A percentile compares a stretch with the other conserved stretches of the same genome.
Evolutionary conservation across 2,113 vertebrate species (phyloP).

Genomic region (Herpailurus yagouaroundi): DNA sequence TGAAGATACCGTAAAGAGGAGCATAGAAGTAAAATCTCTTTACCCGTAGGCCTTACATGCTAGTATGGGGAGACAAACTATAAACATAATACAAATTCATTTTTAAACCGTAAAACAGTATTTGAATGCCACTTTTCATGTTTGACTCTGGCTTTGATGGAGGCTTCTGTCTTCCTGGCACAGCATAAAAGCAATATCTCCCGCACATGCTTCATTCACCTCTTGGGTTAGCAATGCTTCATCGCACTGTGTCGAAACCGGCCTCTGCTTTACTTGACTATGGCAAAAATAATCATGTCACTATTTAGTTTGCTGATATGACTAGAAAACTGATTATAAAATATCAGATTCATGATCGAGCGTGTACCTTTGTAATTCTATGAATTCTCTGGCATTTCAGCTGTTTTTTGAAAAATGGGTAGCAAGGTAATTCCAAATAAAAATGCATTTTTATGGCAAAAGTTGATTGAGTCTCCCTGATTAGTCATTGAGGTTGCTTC

Average conservation of each 20-base stretch:
- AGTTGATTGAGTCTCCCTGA: neutral
- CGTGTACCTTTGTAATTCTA: neutral
- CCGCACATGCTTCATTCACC: neutral
- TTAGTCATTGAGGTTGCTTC: constrained; percentile 15
- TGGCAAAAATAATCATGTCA: neutral
- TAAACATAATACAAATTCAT: neutral
- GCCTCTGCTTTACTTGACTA: neutral
- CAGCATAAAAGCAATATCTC: neutral
- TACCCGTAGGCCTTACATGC: neutral
- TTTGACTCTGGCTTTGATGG: neutral
- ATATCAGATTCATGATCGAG: neutral
- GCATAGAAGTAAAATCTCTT: neutral
- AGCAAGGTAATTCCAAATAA: constrained; percentile 10
- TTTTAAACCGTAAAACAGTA: neutral
- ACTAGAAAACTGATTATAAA: constrained; percentile 18
- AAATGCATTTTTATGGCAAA: constrained; percentile 20
- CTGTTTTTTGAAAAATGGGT: neutral
- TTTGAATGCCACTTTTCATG: neutral
- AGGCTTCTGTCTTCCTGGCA: neutral
- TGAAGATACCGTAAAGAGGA: neutral
- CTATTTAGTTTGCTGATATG: neutral
- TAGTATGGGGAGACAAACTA: neutral
- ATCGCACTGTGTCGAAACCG: neutral
- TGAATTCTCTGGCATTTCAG: neutral
- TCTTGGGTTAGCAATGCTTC: neutral